Percentiles rank a stretch among this genome's conserved stretches.
These are phyloP conservation scores for Tanytarsus gracilentus DNA, from an alignment of 2,888 invertebrate species.

Conservation along the genomic window DNA sequence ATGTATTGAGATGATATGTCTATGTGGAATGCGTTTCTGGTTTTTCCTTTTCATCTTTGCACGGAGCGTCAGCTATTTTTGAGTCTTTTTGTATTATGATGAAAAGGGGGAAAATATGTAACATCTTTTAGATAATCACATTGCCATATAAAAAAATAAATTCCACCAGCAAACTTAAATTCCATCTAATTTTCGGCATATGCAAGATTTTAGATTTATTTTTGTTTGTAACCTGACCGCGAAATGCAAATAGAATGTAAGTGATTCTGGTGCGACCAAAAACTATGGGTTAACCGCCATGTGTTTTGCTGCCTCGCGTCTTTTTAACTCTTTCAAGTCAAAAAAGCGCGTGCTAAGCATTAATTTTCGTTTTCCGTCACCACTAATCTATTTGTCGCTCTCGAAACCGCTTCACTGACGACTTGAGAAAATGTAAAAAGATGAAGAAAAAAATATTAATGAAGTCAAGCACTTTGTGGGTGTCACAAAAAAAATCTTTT, in stretches of 20 bases:
- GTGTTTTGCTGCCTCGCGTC: not conserved
- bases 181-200: too few relatives aligned
- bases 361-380: not conserved
- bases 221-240: not conserved
- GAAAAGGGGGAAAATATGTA: too few relatives aligned
- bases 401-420: too few relatives aligned
- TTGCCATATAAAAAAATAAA: too few relatives aligned
- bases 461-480: constrained; percentile 14
- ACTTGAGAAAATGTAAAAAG: too few relatives aligned
- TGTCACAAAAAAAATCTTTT: constrained; percentile 10
- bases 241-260: not conserved
- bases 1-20: constrained; percentile 9
- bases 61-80: too few relatives aligned
- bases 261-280: not conserved
- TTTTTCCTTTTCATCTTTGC: not conserved
- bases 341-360: too few relatives aligned
- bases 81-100: too few relatives aligned
- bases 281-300: not conserved
- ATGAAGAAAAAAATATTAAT: not conserved
- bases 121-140: too few relatives aligned
- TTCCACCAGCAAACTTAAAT: too few relatives aligned
- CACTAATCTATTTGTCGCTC: constrained; percentile 25
- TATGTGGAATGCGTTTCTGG: constrained; percentile 8
- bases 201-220: too few relatives aligned
- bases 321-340: too few relatives aligned